Evolutionary conservation across 2,888 invertebrate species (phyloP).

Genomic region (Cryptus armator): DNA sequence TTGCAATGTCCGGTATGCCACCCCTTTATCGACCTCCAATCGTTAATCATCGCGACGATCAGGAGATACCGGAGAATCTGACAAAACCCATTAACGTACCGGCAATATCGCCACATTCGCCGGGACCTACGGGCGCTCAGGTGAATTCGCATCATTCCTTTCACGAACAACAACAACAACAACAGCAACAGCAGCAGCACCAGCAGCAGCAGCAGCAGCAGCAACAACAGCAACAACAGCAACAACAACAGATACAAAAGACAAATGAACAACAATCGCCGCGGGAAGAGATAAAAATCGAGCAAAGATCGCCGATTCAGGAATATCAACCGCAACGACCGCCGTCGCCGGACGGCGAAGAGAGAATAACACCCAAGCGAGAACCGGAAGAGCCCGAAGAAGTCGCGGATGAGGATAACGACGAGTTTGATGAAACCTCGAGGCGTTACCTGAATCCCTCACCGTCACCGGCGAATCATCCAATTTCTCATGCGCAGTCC

Average conservation of each 20-base stretch:
- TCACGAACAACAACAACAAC: constrained; percentile 73
- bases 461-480: constrained; percentile 78
- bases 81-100: constrained; percentile 87
- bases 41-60: constrained; percentile 88
- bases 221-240: constrained; percentile 70
- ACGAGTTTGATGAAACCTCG: constrained; percentile 83
- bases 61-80: constrained; percentile 92
- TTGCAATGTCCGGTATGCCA: constrained; percentile 85
- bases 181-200: constrained; percentile 69
- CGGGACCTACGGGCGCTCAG: constrained; percentile 77
- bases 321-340: constrained; percentile 76
- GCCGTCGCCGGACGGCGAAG: constrained; percentile 73
- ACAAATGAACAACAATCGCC: constrained; percentile 52
- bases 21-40: constrained; percentile 89
- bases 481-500: constrained; percentile 88
- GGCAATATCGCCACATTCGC: constrained; percentile 79
- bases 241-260: constrained; percentile 57
- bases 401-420: constrained; percentile 87
- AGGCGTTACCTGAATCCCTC: constrained; percentile 80
- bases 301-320: constrained; percentile 69
- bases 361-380: constrained; percentile 89
- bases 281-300: constrained; percentile 68
- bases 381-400: constrained; percentile 89
- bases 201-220: constrained; percentile 69
- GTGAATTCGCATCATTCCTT: constrained; percentile 83